Percentiles rank a stretch among this genome's conserved stretches.
Conservation (phyloP, 2,113 vertebrate genomes). For the Microcebus ravelobensis region DNA sequence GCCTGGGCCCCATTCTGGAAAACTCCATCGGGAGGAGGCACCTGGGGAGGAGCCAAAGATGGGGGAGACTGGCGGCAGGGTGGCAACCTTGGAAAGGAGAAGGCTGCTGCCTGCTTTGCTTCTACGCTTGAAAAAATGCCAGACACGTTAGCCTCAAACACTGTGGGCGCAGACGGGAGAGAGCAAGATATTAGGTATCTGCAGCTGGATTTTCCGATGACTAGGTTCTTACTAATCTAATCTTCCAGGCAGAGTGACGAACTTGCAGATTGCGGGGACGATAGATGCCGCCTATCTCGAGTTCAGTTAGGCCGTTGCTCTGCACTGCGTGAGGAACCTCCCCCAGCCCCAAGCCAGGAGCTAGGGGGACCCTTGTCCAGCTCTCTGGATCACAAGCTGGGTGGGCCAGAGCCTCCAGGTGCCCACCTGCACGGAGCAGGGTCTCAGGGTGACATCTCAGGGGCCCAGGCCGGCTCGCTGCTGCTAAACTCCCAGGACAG, state of each 20-base stretch:
- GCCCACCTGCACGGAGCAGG: not conserved
- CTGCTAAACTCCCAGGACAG: not conserved
- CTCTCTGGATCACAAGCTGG: not conserved
- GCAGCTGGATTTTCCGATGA: not conserved
- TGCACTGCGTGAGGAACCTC: not conserved
- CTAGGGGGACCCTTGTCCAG: not conserved
- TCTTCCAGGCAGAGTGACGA: not conserved
- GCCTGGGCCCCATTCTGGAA: not conserved
- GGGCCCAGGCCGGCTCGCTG: too few species aligned
- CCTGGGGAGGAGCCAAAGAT: not conserved
- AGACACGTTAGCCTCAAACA: fast-evolving
- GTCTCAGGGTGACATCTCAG: not conserved
- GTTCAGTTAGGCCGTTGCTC: not conserved
- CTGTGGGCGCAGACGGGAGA: not conserved
- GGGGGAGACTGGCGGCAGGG: fast-evolving
- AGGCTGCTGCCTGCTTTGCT: not conserved
- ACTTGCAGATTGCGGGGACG: not conserved
- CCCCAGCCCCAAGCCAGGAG: not conserved
- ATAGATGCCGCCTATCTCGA: not conserved
- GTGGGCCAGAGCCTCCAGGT: not conserved
- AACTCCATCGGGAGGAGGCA: fast-evolving
- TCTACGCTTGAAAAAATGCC: not conserved
- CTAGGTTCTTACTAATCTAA: not conserved
- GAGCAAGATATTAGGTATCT: not conserved
- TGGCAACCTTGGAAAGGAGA: not conserved